Evolutionary conservation across 2,113 vertebrate genomes (phyloP), one percentile per base, ranked within the genome.

Genomic region (Tetraodon nigroviridis): DNA sequence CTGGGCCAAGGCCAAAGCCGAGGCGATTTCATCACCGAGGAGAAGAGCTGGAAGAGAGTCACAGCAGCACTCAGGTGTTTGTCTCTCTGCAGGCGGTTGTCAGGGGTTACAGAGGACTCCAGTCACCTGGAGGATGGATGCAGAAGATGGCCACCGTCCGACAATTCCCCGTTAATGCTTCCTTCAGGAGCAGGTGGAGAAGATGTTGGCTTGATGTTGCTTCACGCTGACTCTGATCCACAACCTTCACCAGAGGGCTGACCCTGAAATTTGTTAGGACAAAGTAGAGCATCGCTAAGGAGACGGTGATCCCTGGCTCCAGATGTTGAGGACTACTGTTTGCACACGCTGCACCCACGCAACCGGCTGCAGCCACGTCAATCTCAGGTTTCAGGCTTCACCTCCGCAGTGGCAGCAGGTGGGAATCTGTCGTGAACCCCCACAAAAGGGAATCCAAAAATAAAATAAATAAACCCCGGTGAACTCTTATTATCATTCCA

Each of bases 1-100:
- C 61, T 88, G 79, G 29, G 84, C 83, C 78, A 88, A 42, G 51
- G 76, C 61, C 55, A 88, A 68, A 67, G 78, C 80, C 46, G 71
- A 76, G 5, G 46, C 64, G 7, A 73, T 78, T 51, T 88, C 80
- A 1, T 83, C 68, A 59, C 82, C 69, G 15, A 75, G 55, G 45
- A 69, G 51, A 72, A 71, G 84, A 82, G 59, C 17, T 21, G 41
- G 12, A 55, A 27, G 22, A 46, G 10, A 0, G 13, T 58, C 6
- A 52, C 44, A 17, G 20, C 11, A 37, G 3, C 10, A 45, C 40
- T 15, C 5, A 47, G 18, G 37, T 11, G 4, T 54, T 49, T n/a
- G n/a, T 32, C 5, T n/a, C 6, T 16, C 21, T 51, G 7, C 6
- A 13, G 40, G 1, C 19, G 15, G 45, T 11, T 21, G 40, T 16